Base-by-base conservation (phyloP, 2,113 vertebrate species). In the Hylia prasina region DNA sequence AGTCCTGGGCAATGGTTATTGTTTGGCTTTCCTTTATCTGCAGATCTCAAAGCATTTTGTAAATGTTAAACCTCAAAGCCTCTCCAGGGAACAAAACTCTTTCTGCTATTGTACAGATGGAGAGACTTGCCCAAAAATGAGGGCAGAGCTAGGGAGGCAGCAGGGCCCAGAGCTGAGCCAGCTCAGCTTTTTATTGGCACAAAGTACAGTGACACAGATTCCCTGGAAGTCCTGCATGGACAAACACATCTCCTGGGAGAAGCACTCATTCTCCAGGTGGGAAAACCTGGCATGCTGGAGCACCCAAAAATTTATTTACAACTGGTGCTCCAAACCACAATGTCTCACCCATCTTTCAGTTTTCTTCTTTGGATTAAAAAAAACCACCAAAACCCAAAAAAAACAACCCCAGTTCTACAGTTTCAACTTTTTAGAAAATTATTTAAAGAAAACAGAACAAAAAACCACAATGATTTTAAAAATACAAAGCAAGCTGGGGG, bases 361-460 rank as follows among this genome's bases (percentile, higher is more conserved):
- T 96, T 96, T 93, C 84, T 91, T 84, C 76, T 88, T 91, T 19
- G 80, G 61, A 68, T 84, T 40, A 40, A 40, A 75, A 70, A 80
- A 79, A 80, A 71, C 14, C 28, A 63, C 60, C 37, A 19, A 24
- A 25, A 42, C 11, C 9, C 17, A 30, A 37, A 57, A 57, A 48
- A 24, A 1, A 13, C 22, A 18, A 39, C 13, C 22, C n/a, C 73
- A 63, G 87, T 56, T 45, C n/a, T 53, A 51, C 57, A 40, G 94
- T 93, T 94, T 96, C 92, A 90, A 58, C 24, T 86, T 91, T 80
- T 86, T 47, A 65, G 69, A 90, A 73, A 77, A 80, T 82, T 88
- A 93, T 94, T 95, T 94, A 91, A 94, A 96, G 95, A 93, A 94
- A 94, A 93, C 64, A 92, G 90, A 96, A 95, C 85, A 73, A 95